phyloP scores from a whole-genome alignment of 2,888 invertebrate genomes.

The Epirrita christyi region DNA sequence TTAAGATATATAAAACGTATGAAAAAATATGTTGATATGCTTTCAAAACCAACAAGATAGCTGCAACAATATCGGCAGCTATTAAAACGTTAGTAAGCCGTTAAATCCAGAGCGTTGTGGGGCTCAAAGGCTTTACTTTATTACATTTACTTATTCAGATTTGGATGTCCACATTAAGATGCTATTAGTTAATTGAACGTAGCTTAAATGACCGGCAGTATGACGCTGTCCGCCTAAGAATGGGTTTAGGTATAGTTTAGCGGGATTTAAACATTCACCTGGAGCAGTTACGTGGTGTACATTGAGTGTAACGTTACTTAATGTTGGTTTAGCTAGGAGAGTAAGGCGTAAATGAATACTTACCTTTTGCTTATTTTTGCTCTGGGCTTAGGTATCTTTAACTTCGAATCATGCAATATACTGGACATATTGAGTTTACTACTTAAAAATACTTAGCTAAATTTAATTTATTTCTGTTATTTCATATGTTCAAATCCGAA shows the following conservation, averaged over 20 bases:
- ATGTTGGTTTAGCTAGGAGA: too few relatives aligned
- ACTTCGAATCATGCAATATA: too few relatives aligned
- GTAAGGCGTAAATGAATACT: too few relatives aligned
- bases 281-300: slow-evolving; percentile 28
- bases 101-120: slow-evolving; percentile 64
- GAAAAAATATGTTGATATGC: background rate
- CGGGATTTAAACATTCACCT: slow-evolving; percentile 29
- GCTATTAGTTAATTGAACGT: slow-evolving; percentile 69
- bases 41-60: slow-evolving; percentile 25
- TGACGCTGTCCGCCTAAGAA: slow-evolving; percentile 31
- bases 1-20: too few relatives aligned
- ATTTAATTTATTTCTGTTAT: too few relatives aligned
- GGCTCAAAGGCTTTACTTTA: slow-evolving; percentile 76
- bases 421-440: too few relatives aligned
- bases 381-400: too few relatives aligned
- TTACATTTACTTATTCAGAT: slow-evolving; percentile 72
- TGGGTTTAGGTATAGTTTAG: slow-evolving; percentile 37
- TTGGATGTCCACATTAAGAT: slow-evolving; percentile 61
- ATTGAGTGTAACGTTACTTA: slow-evolving; percentile 22
- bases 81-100: slow-evolving; percentile 68
- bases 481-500: too few relatives aligned
- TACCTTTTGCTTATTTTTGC: too few relatives aligned
- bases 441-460: too few relatives aligned
- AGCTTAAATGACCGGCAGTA: slow-evolving; percentile 46
- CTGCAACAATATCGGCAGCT: slow-evolving; percentile 54